Evolutionary conservation across 2,797 vertebrate genomes (phyloP).

Genomic region (Heteromormyrus szaboi): DNA sequence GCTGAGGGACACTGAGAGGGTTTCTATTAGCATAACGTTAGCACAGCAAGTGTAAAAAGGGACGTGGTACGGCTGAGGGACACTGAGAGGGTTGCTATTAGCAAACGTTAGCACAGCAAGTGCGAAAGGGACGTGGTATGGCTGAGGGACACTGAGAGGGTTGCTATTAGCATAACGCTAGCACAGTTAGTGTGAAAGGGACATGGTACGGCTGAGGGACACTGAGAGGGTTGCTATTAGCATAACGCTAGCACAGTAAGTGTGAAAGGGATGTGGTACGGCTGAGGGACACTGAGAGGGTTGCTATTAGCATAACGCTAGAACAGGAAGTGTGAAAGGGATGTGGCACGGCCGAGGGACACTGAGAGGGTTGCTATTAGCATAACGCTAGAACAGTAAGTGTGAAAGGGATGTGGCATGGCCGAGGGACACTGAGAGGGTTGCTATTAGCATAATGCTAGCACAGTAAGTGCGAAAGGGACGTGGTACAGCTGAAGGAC

Average conservation of each 20-base stretch:
- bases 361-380: neutral
- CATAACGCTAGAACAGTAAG: neutral
- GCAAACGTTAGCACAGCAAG: neutral
- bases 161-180: neutral
- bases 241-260: neutral
- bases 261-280: neutral
- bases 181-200: neutral
- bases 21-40: neutral
- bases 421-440: neutral
- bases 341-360: neutral
- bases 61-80: neutral
- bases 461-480: neutral
- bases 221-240: neutral
- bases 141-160: neutral
- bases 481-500: neutral
- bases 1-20: neutral
- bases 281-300: neutral
- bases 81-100: neutral
- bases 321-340: neutral
- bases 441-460: neutral
- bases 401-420: neutral
- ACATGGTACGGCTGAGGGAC: neutral
- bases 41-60: neutral
- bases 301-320: neutral
- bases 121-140: neutral